Evolutionary conservation across 1,140 invertebrate species (phyloP).

Genomic region (Zaprionus tsacasi): DNA sequence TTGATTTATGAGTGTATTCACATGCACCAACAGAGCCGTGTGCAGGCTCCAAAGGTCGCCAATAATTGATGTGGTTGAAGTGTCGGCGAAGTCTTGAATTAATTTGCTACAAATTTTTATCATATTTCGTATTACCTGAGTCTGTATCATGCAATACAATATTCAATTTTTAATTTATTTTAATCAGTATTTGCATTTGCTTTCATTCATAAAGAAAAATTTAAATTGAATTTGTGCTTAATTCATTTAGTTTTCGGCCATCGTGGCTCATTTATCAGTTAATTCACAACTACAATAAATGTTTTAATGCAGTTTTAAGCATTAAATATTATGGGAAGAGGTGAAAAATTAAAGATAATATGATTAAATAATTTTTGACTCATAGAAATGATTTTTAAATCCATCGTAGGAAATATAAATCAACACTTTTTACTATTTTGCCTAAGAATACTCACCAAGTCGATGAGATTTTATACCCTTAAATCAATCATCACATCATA

Average conservation of each 20-base stretch:
- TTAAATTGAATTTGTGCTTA: not conserved
- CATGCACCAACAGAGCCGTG: conserved; percentile 2
- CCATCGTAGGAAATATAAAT: too few relatives aligned
- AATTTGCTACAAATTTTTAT: not conserved
- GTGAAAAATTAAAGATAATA: not conserved
- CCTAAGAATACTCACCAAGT: too few relatives aligned
- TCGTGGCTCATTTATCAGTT: too few relatives aligned
- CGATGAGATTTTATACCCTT: not conserved
- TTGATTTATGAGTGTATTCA: conserved; percentile 48
- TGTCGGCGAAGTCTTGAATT: not conserved
- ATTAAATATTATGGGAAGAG: not conserved
- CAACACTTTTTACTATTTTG: too few relatives aligned
- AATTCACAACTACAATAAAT: not conserved
- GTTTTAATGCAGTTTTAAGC: not conserved
- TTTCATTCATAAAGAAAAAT: not conserved
- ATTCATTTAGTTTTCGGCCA: not conserved
- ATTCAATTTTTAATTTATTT: not conserved
- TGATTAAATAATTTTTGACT: not conserved
- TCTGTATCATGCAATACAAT: not conserved
- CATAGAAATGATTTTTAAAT: too few relatives aligned
- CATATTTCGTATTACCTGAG: not conserved
- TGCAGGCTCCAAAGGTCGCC: not conserved
- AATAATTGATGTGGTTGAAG: conserved; percentile 9
- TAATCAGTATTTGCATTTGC: not conserved
- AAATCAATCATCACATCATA: not conserved